These are phyloP conservation scores for Psittacula echo DNA, from an alignment of 2,797 vertebrate species.

Conservation along the genomic window DNA sequence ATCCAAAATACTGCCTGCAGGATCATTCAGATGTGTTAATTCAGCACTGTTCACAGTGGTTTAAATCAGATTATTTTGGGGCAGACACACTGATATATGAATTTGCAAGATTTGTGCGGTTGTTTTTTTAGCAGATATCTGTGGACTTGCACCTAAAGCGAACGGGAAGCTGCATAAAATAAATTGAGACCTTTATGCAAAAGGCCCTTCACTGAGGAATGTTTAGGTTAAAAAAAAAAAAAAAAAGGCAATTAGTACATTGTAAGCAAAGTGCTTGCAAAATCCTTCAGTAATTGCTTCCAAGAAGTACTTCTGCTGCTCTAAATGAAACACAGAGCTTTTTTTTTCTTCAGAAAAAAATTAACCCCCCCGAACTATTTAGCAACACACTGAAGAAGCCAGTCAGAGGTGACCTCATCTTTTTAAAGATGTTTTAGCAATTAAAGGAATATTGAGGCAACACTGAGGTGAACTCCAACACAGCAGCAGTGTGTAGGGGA, in stretches of 20 bases:
- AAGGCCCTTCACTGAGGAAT: neutral
- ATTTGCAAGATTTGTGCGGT: neutral
- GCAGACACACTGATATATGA: neutral
- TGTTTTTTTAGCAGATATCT: neutral
- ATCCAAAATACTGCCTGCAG: neutral
- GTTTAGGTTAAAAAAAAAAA: neutral
- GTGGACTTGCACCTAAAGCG: neutral
- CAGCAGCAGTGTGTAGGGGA: neutral
- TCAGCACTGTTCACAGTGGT: neutral
- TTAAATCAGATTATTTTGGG: neutral
- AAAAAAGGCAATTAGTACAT: neutral
- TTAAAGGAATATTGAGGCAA: neutral
- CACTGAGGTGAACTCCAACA: neutral
- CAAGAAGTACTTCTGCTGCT: neutral
- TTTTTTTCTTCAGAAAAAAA: neutral
- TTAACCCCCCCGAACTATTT: neutral
- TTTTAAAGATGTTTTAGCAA: neutral
- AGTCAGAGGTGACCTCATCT: neutral
- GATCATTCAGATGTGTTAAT: neutral
- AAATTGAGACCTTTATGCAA: neutral
- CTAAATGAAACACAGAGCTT: neutral
- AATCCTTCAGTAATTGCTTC: neutral
- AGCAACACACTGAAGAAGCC: neutral
- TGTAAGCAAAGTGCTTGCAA: neutral
- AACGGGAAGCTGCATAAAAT: neutral